These are phyloP conservation scores for Lasioglossum villosulum DNA, from an alignment of 2,888 invertebrate genomes.

Conservation along the genomic window DNA sequence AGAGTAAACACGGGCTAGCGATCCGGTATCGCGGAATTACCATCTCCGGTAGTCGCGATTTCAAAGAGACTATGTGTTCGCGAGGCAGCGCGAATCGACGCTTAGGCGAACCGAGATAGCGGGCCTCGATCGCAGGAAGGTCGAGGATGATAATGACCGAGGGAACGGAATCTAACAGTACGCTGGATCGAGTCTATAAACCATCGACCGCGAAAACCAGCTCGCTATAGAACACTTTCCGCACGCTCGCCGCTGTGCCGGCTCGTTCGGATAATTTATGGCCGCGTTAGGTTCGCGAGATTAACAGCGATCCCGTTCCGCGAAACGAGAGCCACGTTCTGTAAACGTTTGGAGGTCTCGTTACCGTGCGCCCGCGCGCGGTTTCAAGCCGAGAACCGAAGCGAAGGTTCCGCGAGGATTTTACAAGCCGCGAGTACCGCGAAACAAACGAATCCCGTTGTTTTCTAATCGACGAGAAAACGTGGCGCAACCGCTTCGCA, in stretches of 20 bases:
- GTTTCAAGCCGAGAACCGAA: neutral
- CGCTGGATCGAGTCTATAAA: constrained; percentile 48
- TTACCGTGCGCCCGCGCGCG: constrained; percentile 11
- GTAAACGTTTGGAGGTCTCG: constrained; percentile 27
- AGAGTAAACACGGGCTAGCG: constrained; percentile 58
- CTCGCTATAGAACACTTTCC: constrained; percentile 38
- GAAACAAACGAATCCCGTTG: constrained; percentile 14
- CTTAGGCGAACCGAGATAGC: constrained; percentile 28
- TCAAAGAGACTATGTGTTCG: constrained; percentile 28
- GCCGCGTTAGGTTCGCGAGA: constrained; percentile 40
- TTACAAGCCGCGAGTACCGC: neutral
- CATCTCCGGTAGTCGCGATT: constrained; percentile 11
- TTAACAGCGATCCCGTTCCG: constrained; percentile 45
- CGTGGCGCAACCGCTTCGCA: neutral
- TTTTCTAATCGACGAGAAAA: constrained; percentile 12
- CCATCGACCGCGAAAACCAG: constrained; percentile 30
- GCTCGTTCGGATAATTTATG: constrained; percentile 52
- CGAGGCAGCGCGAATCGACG: neutral
- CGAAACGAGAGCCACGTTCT: constrained; percentile 26
- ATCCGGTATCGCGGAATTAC: constrained; percentile 26
- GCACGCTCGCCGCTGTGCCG: neutral
- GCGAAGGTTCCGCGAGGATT: neutral
- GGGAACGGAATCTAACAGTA: constrained; percentile 52
- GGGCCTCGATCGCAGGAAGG: constrained; percentile 42
- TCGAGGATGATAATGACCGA: constrained; percentile 55